Conservation (phyloP, 2,888 invertebrate species). For the Rotaria socialis region DNA sequence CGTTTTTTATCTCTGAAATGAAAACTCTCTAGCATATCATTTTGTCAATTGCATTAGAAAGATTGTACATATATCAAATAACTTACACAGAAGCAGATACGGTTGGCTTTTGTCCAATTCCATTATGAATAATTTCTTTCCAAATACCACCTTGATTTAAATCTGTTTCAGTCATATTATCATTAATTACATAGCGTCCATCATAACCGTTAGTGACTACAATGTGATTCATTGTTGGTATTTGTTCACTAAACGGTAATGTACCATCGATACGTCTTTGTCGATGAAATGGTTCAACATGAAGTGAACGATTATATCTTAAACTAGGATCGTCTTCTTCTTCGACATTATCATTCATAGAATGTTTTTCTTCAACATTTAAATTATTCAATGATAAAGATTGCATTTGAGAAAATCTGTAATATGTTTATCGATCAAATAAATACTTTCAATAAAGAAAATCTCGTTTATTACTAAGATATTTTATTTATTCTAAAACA, state of each 20-base stretch:
- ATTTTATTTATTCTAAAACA: too few species aligned
- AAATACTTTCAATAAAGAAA: too few species aligned
- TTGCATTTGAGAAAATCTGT: constrained; percentile 20
- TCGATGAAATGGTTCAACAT: constrained; percentile 2
- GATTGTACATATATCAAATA: background rate
- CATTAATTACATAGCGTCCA: background rate
- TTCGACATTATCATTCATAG: background rate
- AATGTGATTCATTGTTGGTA: background rate
- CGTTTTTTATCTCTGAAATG: too few species aligned
- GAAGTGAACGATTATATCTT: background rate
- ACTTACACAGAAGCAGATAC: background rate
- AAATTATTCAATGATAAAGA: background rate
- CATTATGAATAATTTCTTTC: constrained; percentile 33
- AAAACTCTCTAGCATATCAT: too few species aligned
- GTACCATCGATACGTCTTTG: constrained; percentile 28
- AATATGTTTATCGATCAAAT: background rate
- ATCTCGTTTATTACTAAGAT: too few species aligned
- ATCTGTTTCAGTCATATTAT: background rate
- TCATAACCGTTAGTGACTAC: background rate
- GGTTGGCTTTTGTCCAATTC: background rate
- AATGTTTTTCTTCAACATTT: background rate
- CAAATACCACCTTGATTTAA: background rate
- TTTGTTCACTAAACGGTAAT: constrained; percentile 11
- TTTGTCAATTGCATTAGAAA: too few species aligned
- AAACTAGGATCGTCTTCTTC: background rate